phyloP scores from a whole-genome alignment of 1,140 invertebrate species.

The Euwallacea fornicatus region DNA sequence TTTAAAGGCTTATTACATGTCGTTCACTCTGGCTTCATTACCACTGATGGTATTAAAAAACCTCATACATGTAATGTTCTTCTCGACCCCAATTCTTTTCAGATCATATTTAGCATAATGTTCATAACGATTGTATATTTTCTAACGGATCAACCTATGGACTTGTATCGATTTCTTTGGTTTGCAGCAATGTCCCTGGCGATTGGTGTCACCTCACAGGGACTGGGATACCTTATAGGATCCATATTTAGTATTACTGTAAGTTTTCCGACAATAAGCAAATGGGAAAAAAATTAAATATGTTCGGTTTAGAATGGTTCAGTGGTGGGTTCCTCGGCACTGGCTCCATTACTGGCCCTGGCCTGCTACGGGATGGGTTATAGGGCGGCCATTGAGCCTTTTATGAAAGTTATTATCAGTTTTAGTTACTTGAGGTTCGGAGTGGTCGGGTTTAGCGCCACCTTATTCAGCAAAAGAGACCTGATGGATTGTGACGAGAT shows the following conservation, averaged over 20 bases:
- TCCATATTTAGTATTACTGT: conserved; percentile 53
- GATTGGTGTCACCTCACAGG: conserved; percentile 52
- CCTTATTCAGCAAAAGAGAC: conserved; percentile 57
- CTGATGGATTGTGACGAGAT: conserved; percentile 57
- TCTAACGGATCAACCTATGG: conserved; percentile 53
- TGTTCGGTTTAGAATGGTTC: conserved; percentile 51
- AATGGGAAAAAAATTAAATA: neutral
- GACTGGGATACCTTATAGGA: conserved; percentile 55
- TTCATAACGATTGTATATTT: conserved; percentile 52
- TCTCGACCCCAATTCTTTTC: conserved; percentile 3
- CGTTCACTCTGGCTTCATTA: conserved; percentile 72
- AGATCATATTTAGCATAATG: conserved; percentile 51
- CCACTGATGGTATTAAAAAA: conserved; percentile 63
- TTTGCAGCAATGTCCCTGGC: conserved; percentile 48
- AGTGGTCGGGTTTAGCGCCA: conserved; percentile 58
- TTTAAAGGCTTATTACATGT: conserved; percentile 85
- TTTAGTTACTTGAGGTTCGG: conserved; percentile 61
- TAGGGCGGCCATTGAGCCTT: conserved; percentile 53
- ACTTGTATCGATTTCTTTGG: conserved; percentile 48
- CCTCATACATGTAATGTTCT: neutral
- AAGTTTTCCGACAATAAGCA: conserved; percentile 33
- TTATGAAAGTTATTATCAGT: conserved; percentile 61
- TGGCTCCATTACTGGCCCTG: conserved; percentile 53
- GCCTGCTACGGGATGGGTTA: conserved; percentile 56
- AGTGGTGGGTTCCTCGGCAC: conserved; percentile 50